These are phyloP conservation scores for Drosophila yakuba DNA, from an alignment of 1,140 invertebrate species.

Conservation along the genomic window DNA sequence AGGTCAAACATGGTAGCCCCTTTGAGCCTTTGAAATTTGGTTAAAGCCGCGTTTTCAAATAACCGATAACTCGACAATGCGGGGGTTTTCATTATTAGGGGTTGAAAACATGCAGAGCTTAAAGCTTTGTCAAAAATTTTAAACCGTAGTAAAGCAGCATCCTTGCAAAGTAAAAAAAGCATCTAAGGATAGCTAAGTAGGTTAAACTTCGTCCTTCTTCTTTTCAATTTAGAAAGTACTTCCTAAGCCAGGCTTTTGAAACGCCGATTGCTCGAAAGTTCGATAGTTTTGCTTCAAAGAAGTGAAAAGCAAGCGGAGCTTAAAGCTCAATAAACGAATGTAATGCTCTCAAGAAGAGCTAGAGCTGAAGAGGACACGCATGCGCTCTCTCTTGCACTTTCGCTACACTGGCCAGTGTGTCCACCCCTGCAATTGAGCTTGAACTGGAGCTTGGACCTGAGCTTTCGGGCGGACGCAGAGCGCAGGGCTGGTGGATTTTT, in stretches of 20 bases:
- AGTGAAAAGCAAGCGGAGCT: neutral
- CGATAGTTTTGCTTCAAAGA: neutral
- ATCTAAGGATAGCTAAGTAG: no score
- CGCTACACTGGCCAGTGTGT: neutral
- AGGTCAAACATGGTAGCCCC: no score
- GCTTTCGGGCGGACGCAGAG: constrained; percentile 35
- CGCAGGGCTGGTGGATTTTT: constrained; percentile 26
- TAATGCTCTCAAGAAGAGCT: neutral
- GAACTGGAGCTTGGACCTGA: neutral
- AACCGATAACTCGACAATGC: neutral
- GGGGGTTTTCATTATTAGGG: neutral
- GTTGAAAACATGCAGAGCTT: neutral
- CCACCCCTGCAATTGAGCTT: constrained; percentile 8
- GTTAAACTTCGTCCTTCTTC: no score
- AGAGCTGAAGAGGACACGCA: neutral
- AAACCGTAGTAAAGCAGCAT: no score
- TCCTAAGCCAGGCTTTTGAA: neutral
- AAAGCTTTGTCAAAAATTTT: neutral
- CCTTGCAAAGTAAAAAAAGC: no score
- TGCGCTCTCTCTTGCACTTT: neutral
- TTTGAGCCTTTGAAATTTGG: neutral
- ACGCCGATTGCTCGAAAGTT: neutral
- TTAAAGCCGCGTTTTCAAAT: neutral
- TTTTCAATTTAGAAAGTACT: no score
- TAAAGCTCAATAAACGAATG: neutral